Base-by-base conservation (phyloP, 23 tunicate species). In the Trididemnum clinides region DNA sequence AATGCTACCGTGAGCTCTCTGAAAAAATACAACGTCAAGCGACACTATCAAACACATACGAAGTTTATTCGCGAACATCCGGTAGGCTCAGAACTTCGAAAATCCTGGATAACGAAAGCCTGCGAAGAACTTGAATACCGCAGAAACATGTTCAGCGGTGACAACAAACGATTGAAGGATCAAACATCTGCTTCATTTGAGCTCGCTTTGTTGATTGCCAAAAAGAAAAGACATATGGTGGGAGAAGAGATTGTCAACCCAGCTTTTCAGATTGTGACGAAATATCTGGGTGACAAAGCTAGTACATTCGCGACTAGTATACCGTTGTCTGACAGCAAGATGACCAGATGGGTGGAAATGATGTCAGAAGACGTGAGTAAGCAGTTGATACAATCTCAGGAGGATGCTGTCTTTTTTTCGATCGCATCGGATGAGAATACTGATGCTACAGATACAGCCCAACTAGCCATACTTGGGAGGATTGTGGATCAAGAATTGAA, bases 1-100 rank as follows among this genome's bases (percentile, higher is more conserved):
- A 59, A 59, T 59, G 66, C 21, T 59, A 59, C 66, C 25, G 66
- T 59, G 66, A n/a, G 66, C 66, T 59, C 66, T 59, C 66, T 59
- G 66, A 59, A 59, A 59, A 15, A 59, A 59, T n/a, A 59, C 21
- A 59, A 59, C 66, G 5, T 59, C 66, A 59, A 59, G 25, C 66
- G 25, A 25, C 66, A 59, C 66, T 10, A n/a, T 3, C 66, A 59
- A 59, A 59, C 22, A 28, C 66, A 59, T 15, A 59, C 25, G 66
- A 59, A 59, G 20, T 59, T 59, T 59, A 59, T 3, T 59, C 25
- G 25, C 66, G 25, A 59, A 59, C 66, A 59, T 59, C 66, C 25
- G 66, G 66, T 59, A 59, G 25, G 66, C 66, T 59, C 66, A 59
- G 66, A 59, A n/a, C 25, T n/a, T 59, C 20, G 54, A 44, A 44